These are phyloP conservation scores for Cyphomyrus discorhynchus DNA, from an alignment of 2,113 vertebrate genomes.

Conservation along the genomic window DNA sequence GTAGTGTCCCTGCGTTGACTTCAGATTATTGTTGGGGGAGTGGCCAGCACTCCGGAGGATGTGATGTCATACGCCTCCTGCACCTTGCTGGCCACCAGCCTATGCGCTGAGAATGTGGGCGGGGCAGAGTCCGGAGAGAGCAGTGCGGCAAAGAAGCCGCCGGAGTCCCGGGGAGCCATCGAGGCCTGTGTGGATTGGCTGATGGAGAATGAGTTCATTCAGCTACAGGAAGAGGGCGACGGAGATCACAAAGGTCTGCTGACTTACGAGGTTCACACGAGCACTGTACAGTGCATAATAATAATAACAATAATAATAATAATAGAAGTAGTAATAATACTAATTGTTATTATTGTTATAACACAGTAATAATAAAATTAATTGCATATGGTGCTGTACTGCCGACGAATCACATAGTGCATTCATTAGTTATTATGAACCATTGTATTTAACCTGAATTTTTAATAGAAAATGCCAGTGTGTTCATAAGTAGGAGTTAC, in stretches of 20 bases:
- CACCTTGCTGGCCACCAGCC: constrained; percentile 77
- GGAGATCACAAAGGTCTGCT: constrained; percentile 55
- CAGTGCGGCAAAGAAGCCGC: constrained; percentile 24
- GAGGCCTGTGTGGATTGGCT: constrained; percentile 84
- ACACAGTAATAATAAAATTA: neutral
- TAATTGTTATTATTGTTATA: neutral
- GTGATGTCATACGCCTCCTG: constrained; percentile 80
- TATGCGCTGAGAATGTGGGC: constrained; percentile 35
- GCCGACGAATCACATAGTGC: neutral
- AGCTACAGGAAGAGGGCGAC: constrained; percentile 60
- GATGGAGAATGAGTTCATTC: constrained; percentile 90
- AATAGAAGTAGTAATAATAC: neutral
- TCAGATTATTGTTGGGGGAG: constrained; percentile 86
- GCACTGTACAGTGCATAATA: neutral
- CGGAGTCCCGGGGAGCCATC: constrained; percentile 60
- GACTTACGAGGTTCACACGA: neutral
- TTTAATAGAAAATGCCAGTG: neutral
- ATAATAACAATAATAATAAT: neutral
- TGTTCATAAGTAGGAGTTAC: neutral
- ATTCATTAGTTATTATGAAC: neutral
- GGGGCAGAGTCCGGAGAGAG: constrained; percentile 20
- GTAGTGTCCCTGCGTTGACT: neutral
- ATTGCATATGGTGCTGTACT: neutral
- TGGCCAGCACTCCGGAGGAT: constrained; percentile 79
- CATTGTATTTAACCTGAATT: neutral